Evolutionary conservation across 2,113 vertebrate species (phyloP), one percentile per base, ranked within the genome.

Genomic region (Oreochromis tanganicae): DNA sequence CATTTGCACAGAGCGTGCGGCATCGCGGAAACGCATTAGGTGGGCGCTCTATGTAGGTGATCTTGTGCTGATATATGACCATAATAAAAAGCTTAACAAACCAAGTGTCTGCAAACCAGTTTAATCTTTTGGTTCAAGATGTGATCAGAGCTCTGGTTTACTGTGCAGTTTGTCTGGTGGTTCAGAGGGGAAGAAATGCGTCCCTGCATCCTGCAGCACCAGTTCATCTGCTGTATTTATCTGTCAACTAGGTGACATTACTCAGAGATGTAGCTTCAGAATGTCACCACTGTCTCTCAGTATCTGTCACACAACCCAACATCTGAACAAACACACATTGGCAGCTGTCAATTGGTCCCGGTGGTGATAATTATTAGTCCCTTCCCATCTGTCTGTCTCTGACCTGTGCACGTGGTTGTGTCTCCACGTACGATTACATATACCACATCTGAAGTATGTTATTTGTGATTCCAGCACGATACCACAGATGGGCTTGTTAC

Each of bases 341-440:
- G 59, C 57, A 83, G 89, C 80, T 54, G 80, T 86, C 86, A 93
- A 84, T 88, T 90, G 85, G 85, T 92, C 90, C 84, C 92, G 41
- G 55, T 80, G 86, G 92, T 85, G 63, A 91, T 94, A 55, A 88
- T 93, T 91, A 94, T 90, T 90, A 92, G 88, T 63, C n/a, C 7
- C 82, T 87, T 82, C 90, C 91, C 88, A 85, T 91, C 87, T 92
- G 88, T 85, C 81, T 55, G 9, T 81, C 63, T 78, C 68, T 87
- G 52, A 85, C 73, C 78, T 80, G 83, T 68, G 75, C 21, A 80
- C 36, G 78, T 8, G 38, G 38, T n/a, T 3, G 4, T 81, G 19
- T 52, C 46, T 3, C 27, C 46, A 52, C 46, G 46, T 50, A 78
- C 27, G 9, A 34, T 75, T 9, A 90, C 54, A 81, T 48, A 59